These are phyloP conservation scores for Xiphophorus couchianus DNA, from an alignment of 2,113 vertebrate species.

Conservation along the genomic window DNA sequence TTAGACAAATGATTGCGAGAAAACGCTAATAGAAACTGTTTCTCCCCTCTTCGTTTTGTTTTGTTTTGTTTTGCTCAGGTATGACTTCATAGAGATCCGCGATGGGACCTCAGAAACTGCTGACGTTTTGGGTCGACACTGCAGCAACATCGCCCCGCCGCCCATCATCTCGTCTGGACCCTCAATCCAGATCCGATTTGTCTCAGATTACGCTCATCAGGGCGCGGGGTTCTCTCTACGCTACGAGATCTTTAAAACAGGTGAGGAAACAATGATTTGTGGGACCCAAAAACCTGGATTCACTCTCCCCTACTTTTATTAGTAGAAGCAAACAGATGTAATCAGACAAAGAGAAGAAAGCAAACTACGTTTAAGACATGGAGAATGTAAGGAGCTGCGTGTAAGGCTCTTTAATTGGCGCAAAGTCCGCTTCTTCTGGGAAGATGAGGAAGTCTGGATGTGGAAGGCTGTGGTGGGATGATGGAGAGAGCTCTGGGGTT, in stretches of 20 bases:
- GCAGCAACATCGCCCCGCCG: conserved; percentile 95
- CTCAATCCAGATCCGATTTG: conserved; percentile 91
- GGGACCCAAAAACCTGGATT: conserved; percentile 27
- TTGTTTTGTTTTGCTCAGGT: conserved; percentile 76
- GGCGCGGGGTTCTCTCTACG: conserved; percentile 97
- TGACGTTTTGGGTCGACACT: conserved; percentile 94
- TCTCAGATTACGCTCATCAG: conserved; percentile 95
- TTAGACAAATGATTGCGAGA: not conserved
- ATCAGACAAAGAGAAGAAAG: not conserved
- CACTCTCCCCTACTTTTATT: conserved; percentile 62
- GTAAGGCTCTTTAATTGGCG: conserved; percentile 73
- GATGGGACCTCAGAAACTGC: conserved; percentile 89
- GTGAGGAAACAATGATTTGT: conserved; percentile 71
- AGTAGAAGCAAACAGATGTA: conserved; percentile 52
- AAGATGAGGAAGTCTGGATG: conserved; percentile 14
- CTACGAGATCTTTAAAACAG: conserved; percentile 98
- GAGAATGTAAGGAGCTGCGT: conserved; percentile 63
- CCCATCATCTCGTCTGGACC: conserved; percentile 94
- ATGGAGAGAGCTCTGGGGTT: conserved; percentile 49
- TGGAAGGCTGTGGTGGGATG: conserved; percentile 31
- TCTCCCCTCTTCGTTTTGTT: not conserved
- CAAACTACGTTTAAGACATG: conserved; percentile 53
- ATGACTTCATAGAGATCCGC: conserved; percentile 96
- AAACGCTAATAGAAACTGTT: not conserved
- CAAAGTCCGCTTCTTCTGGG: conserved; percentile 62